A percentile compares a stretch with the other conserved stretches of the same genome.
These are phyloP conservation scores for Leptinotarsa undecemlineata DNA, from an alignment of 1,140 invertebrate genomes.

Conservation along the genomic window DNA sequence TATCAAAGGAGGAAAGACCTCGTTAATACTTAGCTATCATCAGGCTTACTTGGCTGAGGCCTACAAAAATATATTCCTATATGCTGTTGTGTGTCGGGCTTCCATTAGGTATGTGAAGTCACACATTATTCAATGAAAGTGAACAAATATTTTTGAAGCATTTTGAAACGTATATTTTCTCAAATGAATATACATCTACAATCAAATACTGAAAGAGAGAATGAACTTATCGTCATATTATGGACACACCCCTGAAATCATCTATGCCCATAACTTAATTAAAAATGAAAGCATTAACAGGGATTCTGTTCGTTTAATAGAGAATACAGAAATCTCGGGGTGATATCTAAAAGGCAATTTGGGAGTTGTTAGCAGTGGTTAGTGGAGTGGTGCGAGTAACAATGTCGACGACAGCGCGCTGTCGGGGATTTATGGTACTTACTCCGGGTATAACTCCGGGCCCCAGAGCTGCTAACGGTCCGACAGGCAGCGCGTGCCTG, in stretches of 20 bases:
- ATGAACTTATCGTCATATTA: too few species aligned
- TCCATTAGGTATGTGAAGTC: too few species aligned
- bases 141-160: too few species aligned
- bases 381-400: slow-evolving; percentile 49
- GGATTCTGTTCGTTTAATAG: background rate
- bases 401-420: slow-evolving; percentile 47
- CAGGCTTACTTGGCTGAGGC: too few species aligned
- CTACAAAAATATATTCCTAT: too few species aligned
- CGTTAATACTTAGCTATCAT: too few species aligned
- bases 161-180: too few species aligned
- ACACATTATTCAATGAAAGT: too few species aligned
- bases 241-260: background rate
- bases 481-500: slow-evolving; percentile 45
- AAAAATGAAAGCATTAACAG: background rate
- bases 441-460: slow-evolving; percentile 33
- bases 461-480: slow-evolving; percentile 32
- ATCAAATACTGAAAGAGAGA: too few species aligned
- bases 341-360: slow-evolving; percentile 53
- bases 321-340: slow-evolving; percentile 30
- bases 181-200: too few species aligned
- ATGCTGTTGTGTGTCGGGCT: too few species aligned
- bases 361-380: slow-evolving; percentile 54
- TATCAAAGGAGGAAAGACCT: too few species aligned
- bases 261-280: background rate
- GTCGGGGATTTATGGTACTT: slow-evolving; percentile 47